Conservation (phyloP, 2,888 invertebrate species). For the Tipula confusa region DNA sequence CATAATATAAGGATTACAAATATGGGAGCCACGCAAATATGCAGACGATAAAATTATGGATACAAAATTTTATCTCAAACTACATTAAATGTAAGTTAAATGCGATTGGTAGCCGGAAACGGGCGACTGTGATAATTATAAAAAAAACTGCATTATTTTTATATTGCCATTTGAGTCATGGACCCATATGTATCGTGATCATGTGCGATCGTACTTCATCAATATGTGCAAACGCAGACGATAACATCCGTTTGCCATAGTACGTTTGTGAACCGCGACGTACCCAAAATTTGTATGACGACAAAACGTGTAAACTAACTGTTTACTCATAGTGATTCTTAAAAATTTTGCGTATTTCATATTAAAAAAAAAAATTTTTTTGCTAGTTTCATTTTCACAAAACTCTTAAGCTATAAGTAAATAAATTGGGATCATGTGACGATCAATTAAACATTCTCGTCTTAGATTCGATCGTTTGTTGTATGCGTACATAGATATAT, state of each 20-base stretch:
- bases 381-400: neutral
- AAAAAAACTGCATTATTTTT: neutral
- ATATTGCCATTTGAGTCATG: neutral
- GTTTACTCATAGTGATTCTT: neutral
- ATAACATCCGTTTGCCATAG: neutral
- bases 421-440: neutral
- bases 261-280: neutral
- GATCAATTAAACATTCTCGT: neutral
- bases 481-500: neutral
- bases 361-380: neutral
- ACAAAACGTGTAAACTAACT: neutral
- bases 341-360: neutral
- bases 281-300: neutral
- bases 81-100: neutral
- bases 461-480: neutral
- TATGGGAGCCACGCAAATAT: neutral
- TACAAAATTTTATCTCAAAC: neutral
- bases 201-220: neutral
- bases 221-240: neutral
- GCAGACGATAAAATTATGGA: neutral
- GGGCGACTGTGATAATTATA: neutral
- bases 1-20: neutral
- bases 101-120: neutral
- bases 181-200: neutral
- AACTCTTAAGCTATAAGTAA: neutral